Percentiles rank a stretch among this genome's conserved stretches.
These are phyloP conservation scores for Lasioglossum villosulum DNA, from an alignment of 2,888 invertebrate species.

Conservation along the genomic window DNA sequence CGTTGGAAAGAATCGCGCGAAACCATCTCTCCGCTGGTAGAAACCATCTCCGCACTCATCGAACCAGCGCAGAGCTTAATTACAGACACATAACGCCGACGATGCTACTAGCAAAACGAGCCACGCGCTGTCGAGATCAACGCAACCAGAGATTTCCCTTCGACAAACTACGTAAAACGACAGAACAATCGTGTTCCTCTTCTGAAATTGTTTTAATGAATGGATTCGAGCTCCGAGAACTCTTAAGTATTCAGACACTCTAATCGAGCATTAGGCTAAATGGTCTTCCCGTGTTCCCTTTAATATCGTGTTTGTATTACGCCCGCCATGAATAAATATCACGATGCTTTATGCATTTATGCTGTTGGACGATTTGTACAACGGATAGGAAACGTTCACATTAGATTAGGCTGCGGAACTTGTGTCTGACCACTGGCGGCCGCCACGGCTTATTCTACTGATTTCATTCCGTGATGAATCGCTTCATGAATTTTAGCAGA, in stretches of 20 bases:
- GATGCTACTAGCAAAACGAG: neutral
- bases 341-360: neutral
- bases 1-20: constrained; percentile 55
- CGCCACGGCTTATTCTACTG: neutral
- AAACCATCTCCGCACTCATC: constrained; percentile 15
- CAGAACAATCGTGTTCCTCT: constrained; percentile 1
- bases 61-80: constrained; percentile 35
- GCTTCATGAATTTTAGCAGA: neutral
- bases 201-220: constrained; percentile 21
- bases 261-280: neutral
- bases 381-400: neutral
- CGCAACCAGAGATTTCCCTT: constrained; percentile 13
- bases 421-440: neutral
- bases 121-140: constrained; percentile 8
- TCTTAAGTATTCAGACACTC: neutral
- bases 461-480: neutral
- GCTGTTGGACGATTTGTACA: neutral
- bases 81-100: constrained; percentile 29
- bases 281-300: neutral
- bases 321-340: neutral
- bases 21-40: constrained; percentile 29
- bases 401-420: neutral
- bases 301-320: neutral
- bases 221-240: constrained; percentile 14
- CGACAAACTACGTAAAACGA: neutral